Percentiles rank a stretch among this genome's conserved stretches.
phyloP scores from a whole-genome alignment of 2,113 vertebrate genomes.

The Larimichthys polyactis region DNA sequence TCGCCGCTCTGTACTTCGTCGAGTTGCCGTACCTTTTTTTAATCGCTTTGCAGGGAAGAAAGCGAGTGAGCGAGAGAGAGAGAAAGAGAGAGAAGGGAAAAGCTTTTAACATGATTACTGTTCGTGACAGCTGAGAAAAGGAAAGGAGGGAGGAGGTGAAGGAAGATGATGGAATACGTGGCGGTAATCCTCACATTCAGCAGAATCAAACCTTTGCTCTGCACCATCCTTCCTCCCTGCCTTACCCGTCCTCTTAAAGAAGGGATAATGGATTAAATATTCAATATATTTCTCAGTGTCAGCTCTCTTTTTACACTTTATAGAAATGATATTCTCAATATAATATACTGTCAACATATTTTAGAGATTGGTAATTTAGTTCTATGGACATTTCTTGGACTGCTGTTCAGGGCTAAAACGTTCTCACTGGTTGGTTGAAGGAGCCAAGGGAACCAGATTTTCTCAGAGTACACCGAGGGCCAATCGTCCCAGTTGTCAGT shows the following conservation, averaged over 20 bases:
- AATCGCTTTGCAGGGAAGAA: not conserved
- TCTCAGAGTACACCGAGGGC: not conserved
- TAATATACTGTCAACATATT: constrained; percentile 14
- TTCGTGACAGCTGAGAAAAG: constrained; percentile 36
- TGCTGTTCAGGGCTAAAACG: not conserved
- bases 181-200: constrained; percentile 50
- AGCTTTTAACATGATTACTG: constrained; percentile 58
- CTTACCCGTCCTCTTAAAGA: constrained; percentile 4
- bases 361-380: constrained; percentile 2
- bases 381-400: constrained; percentile 4
- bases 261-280: constrained; percentile 37
- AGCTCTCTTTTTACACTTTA: constrained; percentile 37
- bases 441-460: not conserved
- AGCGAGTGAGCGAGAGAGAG: constrained; percentile 3
- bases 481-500: not conserved
- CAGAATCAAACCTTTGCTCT: constrained; percentile 40
- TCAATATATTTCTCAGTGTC: constrained; percentile 38
- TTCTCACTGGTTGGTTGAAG: not conserved
- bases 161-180: constrained; percentile 35
- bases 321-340: constrained; percentile 33
- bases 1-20: not conserved
- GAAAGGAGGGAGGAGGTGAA: constrained; percentile 20
- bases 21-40: not conserved
- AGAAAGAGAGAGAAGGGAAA: constrained; percentile 8
- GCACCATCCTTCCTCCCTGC: not conserved